Evolutionary conservation across 2,113 vertebrate genomes (phyloP).

Genomic region (Ammodytes marinus): DNA sequence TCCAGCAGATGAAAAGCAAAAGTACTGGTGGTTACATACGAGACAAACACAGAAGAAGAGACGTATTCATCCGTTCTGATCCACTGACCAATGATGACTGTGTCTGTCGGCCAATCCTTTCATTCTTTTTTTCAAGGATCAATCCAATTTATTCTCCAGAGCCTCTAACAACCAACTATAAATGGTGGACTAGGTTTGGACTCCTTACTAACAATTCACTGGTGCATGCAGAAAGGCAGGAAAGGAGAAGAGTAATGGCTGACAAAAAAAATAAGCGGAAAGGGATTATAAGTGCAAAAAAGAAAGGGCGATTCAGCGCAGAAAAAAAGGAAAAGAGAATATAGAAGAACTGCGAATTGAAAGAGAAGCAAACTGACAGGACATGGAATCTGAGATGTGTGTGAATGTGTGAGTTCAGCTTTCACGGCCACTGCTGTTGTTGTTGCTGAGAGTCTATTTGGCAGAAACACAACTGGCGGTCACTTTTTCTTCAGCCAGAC

Average conservation of each 20-base stretch:
- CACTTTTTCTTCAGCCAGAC: slow-evolving; percentile 41
- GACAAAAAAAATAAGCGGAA: slow-evolving; percentile 2
- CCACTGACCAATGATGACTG: slow-evolving; percentile 64
- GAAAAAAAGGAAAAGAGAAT: background rate
- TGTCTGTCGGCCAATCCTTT: slow-evolving; percentile 66
- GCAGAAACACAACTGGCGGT: slow-evolving; percentile 64
- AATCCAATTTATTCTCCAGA: slow-evolving; percentile 55
- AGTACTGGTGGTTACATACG: slow-evolving; percentile 31
- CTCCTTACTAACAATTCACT: slow-evolving; percentile 9
- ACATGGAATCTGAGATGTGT: slow-evolving; percentile 47
- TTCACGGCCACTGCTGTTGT: slow-evolving; percentile 47
- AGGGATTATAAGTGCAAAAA: slow-evolving; percentile 20
- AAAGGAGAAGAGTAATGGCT: slow-evolving; percentile 24
- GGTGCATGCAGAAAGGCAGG: slow-evolving; percentile 2
- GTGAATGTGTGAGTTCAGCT: slow-evolving; percentile 32
- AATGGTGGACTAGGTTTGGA: slow-evolving; percentile 23
- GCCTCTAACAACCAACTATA: slow-evolving; percentile 48
- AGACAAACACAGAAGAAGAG: slow-evolving; percentile 46
- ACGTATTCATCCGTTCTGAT: slow-evolving; percentile 69
- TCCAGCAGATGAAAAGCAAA: slow-evolving; percentile 57
- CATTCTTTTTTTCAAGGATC: slow-evolving; percentile 61
- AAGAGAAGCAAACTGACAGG: slow-evolving; percentile 12
- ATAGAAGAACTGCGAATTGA: slow-evolving; percentile 6
- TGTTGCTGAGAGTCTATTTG: slow-evolving; percentile 58
- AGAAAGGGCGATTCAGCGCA: background rate